Percentiles rank a stretch among this genome's conserved stretches.
Conservation (phyloP, 2,888 invertebrate genomes). For the Hydrotaea diabolus region DNA sequence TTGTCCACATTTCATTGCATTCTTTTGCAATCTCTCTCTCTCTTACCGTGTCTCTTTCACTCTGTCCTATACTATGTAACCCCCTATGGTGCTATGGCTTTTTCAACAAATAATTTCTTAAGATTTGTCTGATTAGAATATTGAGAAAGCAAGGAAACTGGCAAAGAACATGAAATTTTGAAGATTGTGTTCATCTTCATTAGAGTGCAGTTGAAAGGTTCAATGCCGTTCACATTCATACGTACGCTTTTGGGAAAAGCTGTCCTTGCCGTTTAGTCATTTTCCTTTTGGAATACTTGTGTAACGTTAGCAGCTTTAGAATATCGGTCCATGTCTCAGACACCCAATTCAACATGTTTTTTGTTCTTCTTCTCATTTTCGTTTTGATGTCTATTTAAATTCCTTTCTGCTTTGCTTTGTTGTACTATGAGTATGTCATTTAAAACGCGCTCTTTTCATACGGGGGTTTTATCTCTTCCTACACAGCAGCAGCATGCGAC, state of each 20-base stretch:
- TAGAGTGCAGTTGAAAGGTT: conserved; percentile 54
- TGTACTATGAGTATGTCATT: conserved; percentile 24
- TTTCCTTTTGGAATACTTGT: too few species aligned
- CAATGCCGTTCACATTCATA: conserved; percentile 37
- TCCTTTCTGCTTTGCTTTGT: conserved; percentile 8
- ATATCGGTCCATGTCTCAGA: background rate
- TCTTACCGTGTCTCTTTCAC: background rate
- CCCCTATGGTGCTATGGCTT: background rate
- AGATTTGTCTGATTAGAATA: too few species aligned
- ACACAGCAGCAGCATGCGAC: background rate
- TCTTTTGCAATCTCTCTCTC: background rate
- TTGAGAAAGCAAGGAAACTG: too few species aligned
- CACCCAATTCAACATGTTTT: background rate
- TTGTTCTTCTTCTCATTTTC: conserved; percentile 5
- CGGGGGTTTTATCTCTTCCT: background rate
- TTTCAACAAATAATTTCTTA: background rate
- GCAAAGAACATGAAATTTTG: background rate
- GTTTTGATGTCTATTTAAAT: conserved; percentile 15
- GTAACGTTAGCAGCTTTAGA: too few species aligned
- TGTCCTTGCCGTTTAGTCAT: too few species aligned
- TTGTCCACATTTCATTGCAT: background rate
- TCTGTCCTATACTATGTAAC: background rate
- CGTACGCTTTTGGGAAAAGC: too few species aligned
- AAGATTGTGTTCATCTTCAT: background rate
- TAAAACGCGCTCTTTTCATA: conserved; percentile 22